Evolutionary conservation across 1,140 invertebrate genomes (phyloP).

Genomic region (Pygmarrhopalites habei): DNA sequence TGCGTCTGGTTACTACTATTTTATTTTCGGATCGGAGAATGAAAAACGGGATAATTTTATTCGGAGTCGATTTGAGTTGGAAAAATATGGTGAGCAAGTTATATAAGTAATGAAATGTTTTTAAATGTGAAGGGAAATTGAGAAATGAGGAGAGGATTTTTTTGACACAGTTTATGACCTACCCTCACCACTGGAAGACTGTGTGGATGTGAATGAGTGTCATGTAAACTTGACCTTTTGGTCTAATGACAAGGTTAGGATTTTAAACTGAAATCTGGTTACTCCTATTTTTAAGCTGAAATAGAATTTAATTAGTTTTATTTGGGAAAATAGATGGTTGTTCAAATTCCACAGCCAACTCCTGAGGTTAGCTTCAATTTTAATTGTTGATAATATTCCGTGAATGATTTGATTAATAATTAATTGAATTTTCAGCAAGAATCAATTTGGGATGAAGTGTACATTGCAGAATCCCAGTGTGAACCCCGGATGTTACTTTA

Average conservation of each 20-base stretch:
- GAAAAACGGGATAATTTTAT: conserved; percentile 49
- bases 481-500: conserved; percentile 64
- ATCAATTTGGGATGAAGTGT: conserved; percentile 61
- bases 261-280: conserved; percentile 1
- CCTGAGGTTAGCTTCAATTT: no score
- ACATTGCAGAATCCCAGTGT: conserved; percentile 62
- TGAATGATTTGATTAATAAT: no score
- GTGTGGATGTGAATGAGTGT: conserved; percentile 52
- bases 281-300: conserved; percentile 35
- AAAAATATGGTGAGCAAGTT: no score
- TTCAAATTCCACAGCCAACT: conserved; percentile 41
- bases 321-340: conserved; percentile 57
- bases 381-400: no score
- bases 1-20: conserved; percentile 68
- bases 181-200: conserved; percentile 27
- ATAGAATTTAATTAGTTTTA: conserved; percentile 57
- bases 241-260: conserved; percentile 45
- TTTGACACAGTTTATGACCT: conserved; percentile 31
- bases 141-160: no score
- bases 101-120: no score
- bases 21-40: conserved; percentile 73
- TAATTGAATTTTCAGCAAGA: no score
- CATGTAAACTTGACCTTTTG: conserved; percentile 57
- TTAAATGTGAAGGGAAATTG: no score
- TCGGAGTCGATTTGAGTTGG: conserved; percentile 23